Percentiles rank a stretch among this genome's conserved stretches.
Conservation (phyloP, 2,797 vertebrate species). For the Meda fulgida region DNA sequence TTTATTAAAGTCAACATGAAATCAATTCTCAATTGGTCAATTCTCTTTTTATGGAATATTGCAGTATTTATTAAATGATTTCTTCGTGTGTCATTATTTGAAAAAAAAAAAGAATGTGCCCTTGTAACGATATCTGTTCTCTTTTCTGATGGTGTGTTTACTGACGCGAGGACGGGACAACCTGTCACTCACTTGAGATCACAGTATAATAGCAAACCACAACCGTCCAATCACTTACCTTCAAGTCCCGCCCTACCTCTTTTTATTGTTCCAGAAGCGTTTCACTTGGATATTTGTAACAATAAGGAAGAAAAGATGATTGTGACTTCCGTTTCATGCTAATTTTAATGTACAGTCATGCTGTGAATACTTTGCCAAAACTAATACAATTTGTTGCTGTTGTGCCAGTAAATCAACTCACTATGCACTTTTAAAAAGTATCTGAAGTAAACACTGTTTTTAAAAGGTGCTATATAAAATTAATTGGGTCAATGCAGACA, state of each 20-base stretch:
- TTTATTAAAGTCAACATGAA: background rate
- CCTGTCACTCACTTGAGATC: no score
- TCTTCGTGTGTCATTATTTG: background rate
- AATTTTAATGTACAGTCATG: background rate
- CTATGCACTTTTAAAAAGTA: no score
- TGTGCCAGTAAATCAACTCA: background rate
- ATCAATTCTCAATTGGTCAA: background rate
- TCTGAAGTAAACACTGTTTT: no score
- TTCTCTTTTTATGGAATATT: background rate
- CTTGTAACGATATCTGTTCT: background rate
- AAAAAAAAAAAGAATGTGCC: background rate
- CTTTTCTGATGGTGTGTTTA: background rate
- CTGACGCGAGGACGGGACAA: no score
- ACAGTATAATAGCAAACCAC: no score
- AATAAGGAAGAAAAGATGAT: background rate
- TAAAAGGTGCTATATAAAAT: background rate
- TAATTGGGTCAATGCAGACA: background rate
- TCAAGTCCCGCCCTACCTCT: background rate
- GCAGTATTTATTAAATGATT: background rate
- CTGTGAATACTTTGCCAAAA: background rate
- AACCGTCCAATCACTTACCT: background rate
- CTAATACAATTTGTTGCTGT: background rate
- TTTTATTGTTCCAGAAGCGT: background rate
- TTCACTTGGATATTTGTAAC: background rate
- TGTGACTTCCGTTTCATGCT: background rate